phyloP scores from a whole-genome alignment of 1,140 invertebrate species.

The Lepidurus apus region DNA sequence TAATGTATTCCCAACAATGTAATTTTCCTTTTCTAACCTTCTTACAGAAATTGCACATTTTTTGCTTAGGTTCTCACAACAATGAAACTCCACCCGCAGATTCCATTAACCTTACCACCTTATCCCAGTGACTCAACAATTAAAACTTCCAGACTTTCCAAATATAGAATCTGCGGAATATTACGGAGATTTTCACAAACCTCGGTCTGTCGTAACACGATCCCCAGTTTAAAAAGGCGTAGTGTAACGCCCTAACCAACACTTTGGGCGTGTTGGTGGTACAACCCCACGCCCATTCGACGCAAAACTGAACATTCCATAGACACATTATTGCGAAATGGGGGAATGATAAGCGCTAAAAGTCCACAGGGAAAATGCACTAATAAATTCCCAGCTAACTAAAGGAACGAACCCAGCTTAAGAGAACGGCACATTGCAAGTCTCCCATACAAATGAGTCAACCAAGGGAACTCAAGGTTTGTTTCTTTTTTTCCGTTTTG shows the following conservation, averaged over 20 bases:
- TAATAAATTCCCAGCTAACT: background rate
- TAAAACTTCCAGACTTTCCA: background rate
- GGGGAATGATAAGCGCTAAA: too few relatives aligned
- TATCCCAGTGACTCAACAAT: too few relatives aligned
- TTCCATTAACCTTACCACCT: too few relatives aligned
- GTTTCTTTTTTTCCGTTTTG: background rate
- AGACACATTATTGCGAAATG: background rate
- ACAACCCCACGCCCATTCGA: background rate
- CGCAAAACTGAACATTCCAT: background rate
- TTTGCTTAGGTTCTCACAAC: background rate
- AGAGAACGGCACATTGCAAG: background rate
- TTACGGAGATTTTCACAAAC: background rate
- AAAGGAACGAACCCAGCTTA: background rate
- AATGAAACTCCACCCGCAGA: too few relatives aligned
- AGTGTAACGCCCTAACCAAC: background rate
- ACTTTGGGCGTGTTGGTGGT: background rate
- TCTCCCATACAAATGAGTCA: slow-evolving; percentile 15
- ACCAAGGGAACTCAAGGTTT: slow-evolving; percentile 5
- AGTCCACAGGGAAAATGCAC: too few relatives aligned
- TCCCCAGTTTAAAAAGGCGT: background rate
- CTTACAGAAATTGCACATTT: background rate
- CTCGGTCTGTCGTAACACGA: background rate
- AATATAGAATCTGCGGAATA: background rate
- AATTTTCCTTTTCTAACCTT: background rate
- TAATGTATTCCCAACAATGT: background rate